Percentiles rank a stretch among this genome's conserved stretches.
phyloP scores from a whole-genome alignment of 2,113 vertebrate species.

The Lampris megalopsis region DNA sequence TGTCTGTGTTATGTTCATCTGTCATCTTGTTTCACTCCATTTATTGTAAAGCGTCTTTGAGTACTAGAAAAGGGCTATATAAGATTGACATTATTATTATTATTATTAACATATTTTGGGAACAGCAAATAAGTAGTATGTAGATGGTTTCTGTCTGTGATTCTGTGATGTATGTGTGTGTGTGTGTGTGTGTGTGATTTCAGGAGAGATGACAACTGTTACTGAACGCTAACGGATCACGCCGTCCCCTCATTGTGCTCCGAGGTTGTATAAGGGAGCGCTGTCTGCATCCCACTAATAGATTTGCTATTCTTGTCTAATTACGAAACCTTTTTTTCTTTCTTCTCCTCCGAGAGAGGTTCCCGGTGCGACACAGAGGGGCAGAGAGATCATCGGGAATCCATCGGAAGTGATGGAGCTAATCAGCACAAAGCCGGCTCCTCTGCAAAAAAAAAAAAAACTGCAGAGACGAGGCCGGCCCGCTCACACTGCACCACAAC shows the following conservation, averaged over 20 bases:
- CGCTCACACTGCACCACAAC: constrained; percentile 32
- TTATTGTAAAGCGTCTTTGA: too few species aligned
- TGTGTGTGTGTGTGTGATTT: constrained; percentile 15
- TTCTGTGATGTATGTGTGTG: not conserved
- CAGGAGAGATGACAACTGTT: constrained; percentile 34
- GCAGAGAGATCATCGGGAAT: constrained; percentile 63
- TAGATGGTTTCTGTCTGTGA: too few species aligned
- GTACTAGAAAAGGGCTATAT: too few species aligned
- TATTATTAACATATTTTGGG: too few species aligned
- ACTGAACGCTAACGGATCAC: constrained; percentile 34
- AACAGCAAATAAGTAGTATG: too few species aligned
- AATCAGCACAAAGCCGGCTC: constrained; percentile 75
- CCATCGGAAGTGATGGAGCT: constrained; percentile 73
- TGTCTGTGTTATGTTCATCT: too few species aligned
- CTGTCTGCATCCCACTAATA: constrained; percentile 62
- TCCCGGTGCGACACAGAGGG: constrained; percentile 54
- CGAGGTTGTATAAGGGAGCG: constrained; percentile 7
- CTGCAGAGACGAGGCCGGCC: constrained; percentile 38
- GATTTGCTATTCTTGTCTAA: constrained; percentile 73
- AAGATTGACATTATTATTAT: too few species aligned
- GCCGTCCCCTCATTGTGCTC: constrained; percentile 37
- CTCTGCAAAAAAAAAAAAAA: constrained; percentile 61
- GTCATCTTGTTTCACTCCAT: too few species aligned
- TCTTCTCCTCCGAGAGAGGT: constrained; percentile 32
- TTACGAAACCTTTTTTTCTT: constrained; percentile 57